phyloP scores from a whole-genome alignment of 92 coral and sea anemone species.

The Actinostola sp. region DNA sequence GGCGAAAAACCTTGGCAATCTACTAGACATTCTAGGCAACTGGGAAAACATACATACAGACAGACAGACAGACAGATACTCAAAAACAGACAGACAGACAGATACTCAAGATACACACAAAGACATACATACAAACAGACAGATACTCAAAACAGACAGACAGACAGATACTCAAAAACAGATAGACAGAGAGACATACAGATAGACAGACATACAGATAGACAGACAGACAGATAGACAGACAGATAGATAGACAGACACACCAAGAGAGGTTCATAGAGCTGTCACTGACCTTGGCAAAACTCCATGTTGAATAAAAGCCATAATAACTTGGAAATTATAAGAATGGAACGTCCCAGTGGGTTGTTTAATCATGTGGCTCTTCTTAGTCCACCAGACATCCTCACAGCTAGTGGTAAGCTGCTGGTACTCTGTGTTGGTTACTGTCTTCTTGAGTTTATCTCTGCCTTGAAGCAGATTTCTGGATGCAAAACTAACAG shows the following conservation, averaged over 20 bases:
- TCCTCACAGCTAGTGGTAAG: conserved; percentile 79
- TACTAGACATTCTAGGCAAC: no score
- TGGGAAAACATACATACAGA: no score
- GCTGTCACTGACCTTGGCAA: conserved; percentile 67
- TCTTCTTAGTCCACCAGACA: conserved; percentile 91
- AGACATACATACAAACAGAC: no score
- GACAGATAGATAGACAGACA: neutral
- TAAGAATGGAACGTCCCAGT: conserved; percentile 93
- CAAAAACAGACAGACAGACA: no score
- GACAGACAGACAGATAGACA: neutral
- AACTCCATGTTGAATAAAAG: conserved; percentile 83
- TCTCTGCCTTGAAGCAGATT: conserved; percentile 48
- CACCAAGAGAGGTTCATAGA: neutral
- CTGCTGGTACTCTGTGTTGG: conserved; percentile 51
- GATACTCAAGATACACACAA: no score
- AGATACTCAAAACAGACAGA: no score
- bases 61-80: no score
- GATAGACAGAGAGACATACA: no score
- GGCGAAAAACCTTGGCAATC: no score
- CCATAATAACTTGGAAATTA: conserved; percentile 89
- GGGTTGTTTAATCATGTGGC: conserved; percentile 85
- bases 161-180: no score
- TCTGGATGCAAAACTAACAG: conserved; percentile 69
- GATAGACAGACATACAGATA: no score
- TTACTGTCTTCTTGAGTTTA: conserved; percentile 45